Percentiles rank a stretch among this genome's conserved stretches.
phyloP scores from a whole-genome alignment of 2,797 vertebrate species.

The Catharus ustulatus region DNA sequence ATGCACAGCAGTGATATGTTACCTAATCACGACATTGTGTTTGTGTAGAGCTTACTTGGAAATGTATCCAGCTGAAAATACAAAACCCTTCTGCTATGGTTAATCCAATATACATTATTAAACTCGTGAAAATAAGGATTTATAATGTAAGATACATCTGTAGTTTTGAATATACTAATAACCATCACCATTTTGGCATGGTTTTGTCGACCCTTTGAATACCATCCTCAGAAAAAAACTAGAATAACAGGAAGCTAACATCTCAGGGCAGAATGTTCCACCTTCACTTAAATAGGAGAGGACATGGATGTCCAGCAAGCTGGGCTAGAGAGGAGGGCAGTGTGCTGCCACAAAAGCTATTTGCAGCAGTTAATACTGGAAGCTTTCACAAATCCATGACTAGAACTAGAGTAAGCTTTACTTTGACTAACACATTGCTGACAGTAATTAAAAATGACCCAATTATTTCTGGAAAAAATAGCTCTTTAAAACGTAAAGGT shows the following conservation, averaged over 20 bases:
- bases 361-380: background rate
- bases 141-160: background rate
- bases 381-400: background rate
- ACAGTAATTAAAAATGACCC: conserved; percentile 58
- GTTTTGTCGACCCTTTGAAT: background rate
- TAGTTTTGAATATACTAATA: background rate
- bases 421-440: conserved; percentile 49
- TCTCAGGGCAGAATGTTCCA: background rate
- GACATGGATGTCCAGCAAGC: accelerated
- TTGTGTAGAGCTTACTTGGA: background rate
- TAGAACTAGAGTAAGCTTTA: conserved; percentile 44
- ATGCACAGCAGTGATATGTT: background rate
- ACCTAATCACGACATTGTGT: background rate
- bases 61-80: background rate
- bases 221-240: background rate
- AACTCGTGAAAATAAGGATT: background rate
- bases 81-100: background rate
- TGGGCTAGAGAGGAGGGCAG: background rate
- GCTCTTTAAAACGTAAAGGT: conserved; percentile 50
- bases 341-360: background rate
- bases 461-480: conserved; percentile 41
- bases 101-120: background rate
- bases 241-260: background rate
- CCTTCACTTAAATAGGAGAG: background rate
- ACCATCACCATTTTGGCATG: background rate